Evolutionary conservation across 2,888 invertebrate species (phyloP).

Genomic region (Ethmia dodecea): DNA sequence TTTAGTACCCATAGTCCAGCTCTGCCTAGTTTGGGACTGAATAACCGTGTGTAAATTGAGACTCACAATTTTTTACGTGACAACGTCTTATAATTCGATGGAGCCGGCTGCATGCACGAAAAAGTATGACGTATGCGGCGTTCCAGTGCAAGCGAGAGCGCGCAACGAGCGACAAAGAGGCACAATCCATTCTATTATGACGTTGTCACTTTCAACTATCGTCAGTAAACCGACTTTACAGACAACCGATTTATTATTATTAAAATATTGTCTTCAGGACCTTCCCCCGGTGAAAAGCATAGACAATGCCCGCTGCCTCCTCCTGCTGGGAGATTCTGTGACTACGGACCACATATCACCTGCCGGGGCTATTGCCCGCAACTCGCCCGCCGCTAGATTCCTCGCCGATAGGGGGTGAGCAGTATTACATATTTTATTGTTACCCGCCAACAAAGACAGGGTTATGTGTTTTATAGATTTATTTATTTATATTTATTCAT

Average conservation of each 20-base stretch:
- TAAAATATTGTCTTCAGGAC: conserved; percentile 73
- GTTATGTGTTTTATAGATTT: neutral
- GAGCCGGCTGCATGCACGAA: too few species aligned
- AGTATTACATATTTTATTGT: neutral
- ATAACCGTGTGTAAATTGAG: too few species aligned
- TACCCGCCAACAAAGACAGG: neutral
- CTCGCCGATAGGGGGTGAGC: conserved; percentile 85
- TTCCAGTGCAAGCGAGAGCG: too few species aligned
- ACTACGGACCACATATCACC: conserved; percentile 99
- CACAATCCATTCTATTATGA: too few species aligned
- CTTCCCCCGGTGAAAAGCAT: conserved; percentile 80
- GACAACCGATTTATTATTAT: too few species aligned
- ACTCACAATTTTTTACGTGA: neutral
- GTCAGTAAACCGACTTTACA: too few species aligned
- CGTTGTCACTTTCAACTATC: too few species aligned
- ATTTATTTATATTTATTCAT: neutral
- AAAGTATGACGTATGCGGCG: too few species aligned
- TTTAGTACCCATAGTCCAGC: too few species aligned
- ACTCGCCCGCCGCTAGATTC: conserved; percentile 93
- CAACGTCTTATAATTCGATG: too few species aligned
- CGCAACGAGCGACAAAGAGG: too few species aligned
- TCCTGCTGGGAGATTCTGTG: conserved; percentile 96
- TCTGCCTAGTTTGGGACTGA: too few species aligned
- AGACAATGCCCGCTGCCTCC: conserved; percentile 85
- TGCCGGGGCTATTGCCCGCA: conserved; percentile 97